Evolutionary conservation across 2,113 vertebrate genomes (phyloP), one percentile per base, ranked within the genome.

Genomic region (Motacilla alba): DNA sequence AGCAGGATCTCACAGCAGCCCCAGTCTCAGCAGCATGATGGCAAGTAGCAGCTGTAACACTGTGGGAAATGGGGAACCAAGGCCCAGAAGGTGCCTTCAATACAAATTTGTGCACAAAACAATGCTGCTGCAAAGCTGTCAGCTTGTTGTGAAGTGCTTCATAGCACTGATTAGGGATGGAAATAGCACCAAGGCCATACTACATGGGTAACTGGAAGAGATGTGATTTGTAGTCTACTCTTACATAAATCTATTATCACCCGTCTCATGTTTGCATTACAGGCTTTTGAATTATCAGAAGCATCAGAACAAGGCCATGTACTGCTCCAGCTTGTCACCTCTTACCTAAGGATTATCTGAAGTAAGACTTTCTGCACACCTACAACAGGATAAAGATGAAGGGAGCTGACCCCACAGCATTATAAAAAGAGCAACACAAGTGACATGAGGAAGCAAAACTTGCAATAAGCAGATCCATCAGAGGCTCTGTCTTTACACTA

Each of bases 121-220:
- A 2, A 55, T 50, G 88, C 39, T 89, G 56, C 58, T 86, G 68
- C n/a, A 79, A 79, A 78, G 55, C 81, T 53, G 28, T 72, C 0
- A 0, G n/a, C 28, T 89, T 2, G 0, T 31, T 68, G 49, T 21
- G 49, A 84, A 91, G 52, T 56, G 44, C 53, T 83, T 87, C 15
- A 2, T 12, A 35, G 16, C 50, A 47, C 26, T 44, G 26, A 68
- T 63, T 37, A 60, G 30, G 53, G 33, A 74, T 50, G 24, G 49
- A 93, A 95, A 73, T 60, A 87, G 44, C 27, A 69, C 27, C 69
- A 78, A 90, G 68, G 69, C 74, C 78, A 39, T 60, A 27, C 64
- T 81, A 30, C 0, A 1, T 56, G 33, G 23, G 33, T 72, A 50
- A 89, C 47, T 59, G 33, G n/a, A 75, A 63, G 62, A 92, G 17